Evolutionary conservation across 2,888 invertebrate species (phyloP), one percentile per base, ranked within the genome.

Genomic region (Copidosoma aretas): DNA sequence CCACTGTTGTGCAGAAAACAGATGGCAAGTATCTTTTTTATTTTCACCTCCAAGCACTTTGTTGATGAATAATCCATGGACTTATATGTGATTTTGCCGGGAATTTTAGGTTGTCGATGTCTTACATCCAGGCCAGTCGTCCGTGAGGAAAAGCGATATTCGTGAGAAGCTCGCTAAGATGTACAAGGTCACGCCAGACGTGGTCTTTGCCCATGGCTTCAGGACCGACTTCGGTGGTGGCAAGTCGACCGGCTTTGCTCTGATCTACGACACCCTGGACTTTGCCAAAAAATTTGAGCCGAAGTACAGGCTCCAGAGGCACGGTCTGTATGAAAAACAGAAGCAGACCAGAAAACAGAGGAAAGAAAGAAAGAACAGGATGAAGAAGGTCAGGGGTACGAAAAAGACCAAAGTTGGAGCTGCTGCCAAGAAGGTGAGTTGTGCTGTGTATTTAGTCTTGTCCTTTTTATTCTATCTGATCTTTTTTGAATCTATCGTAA

Each of bases 301-400:
- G 72, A 98, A 98, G 86, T 93, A 97, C 88, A 92, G 98, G 84
- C 88, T 98, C 76, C 91, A 91, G 71, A 92, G 98, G 86, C 97
- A 98, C 84, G 97, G 97, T 71, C 88, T 98, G 73, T 93, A 91
- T 80, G 96, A 96, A 83, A 95, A 94, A 89, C 93, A 94, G 85
- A 93, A 93, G 86, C 93, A 93, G 77, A 96, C 97, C 71, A 91
- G 98, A 81, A 99, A 99, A 88, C 99, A 99, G 86, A 93, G 98
- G 77, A 99, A 99, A 87, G 99, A 99, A 89, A 91, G 97, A 80
- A 99, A 98, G 90, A 99, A 99, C 92, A 94, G 98, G 84, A 97
- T 98, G 94, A 99, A 99, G 94, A 99, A 99, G 89, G 97, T 98
- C 76, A 90, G 99, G 82, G 99, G 99, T 85, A 98, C 97, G 77